Evolutionary conservation across 2,888 invertebrate genomes (phyloP), one percentile per base, ranked within the genome.

Genomic region (Lissocephala sabroskyi): DNA sequence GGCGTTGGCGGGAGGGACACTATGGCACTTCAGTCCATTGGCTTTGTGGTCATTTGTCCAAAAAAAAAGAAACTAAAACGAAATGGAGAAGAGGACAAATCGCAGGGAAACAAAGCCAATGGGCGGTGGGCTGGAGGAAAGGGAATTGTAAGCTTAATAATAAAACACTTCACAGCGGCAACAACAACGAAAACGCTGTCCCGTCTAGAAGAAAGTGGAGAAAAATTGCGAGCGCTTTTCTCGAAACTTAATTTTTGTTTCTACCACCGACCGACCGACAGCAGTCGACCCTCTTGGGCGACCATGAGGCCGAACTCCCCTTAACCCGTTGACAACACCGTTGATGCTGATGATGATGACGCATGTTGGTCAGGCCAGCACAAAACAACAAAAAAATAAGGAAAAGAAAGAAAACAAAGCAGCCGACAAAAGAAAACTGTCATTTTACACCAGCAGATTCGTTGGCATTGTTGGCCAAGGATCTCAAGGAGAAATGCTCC

Each of bases 21-120:
- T n/a, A n/a, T n/a, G n/a, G n/a, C n/a, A n/a, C n/a, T n/a, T n/a
- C 23, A 23, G 23, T 3, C 23, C 23, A 23, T 23, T 23, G 23
- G 50, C 48, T 51, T 48, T 58, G 59, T 54, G 65, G 64, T 63
- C 65, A 64, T 54, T 59, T 66, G 64, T 56, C 50, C 13, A 42
- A 43, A 40, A 41, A 35, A 46, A 64, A 46, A 35, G 19, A 13
- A 35, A 14, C 37, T 35, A 35, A 35, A 43, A 41, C 16, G 36
- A 52, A 43, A 56, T 41, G 29, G 45, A 19, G 42, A 48, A 45
- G 51, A 42, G 23, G 41, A 28, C 39, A 50, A 11, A 30, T 11
- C 23, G 26, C 36, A 23, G 11, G 19, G n/a, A 32, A n/a, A 52
- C 51, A 49, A 47, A 46, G 47, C 41, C 36, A 33, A 41, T 47